Base-by-base conservation (phyloP, 2,113 vertebrate species). In the Nannobrachium achirus region DNA sequence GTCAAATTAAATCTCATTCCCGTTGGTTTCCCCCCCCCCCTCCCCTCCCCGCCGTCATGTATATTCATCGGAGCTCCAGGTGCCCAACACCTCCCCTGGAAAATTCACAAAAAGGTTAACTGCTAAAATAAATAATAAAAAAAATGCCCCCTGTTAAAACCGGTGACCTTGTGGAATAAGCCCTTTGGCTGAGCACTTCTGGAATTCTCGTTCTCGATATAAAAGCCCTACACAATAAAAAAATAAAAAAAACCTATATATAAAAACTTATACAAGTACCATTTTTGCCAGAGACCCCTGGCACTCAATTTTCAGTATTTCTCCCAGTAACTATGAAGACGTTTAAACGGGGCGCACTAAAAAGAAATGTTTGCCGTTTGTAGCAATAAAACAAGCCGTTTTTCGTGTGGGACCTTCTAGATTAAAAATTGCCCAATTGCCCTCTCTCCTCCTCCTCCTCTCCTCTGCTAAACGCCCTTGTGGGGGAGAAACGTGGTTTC, bases 1-100 rank as follows among this genome's bases (percentile, higher is more conserved):
- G 93, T 93, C 93, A 93, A 91, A 91, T 91, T 91, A 93, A 93
- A 94, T 92, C 91, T 91, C 87, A 89, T 92, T 91, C 88, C 88
- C 66, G 75, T n/a, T n/a, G 82, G 81, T 84, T 89, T 86, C 89
- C 42, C 75, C 76, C 84, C 84, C 75, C 84, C 88, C 71, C 50
- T 56, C 87, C 87, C 84, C 84, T 76, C 84, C 88, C 71, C 50
- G 56, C 87, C 87, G 87, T 91, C 92, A 94, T 94, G 92, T 93
- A 93, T 93, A 93, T 94, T 94, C 93, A 93, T 92, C 50, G 79
- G 69, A 66, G 88, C 80, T 86, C 85, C 79, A 83, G 88, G 88
- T 91, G 89, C 88, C 87, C 77, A 80, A 66, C 80, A 92, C 89
- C 91, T 88, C 91, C 89, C n/a, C n/a, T n/a, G n/a, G 88, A 88